Conservation (phyloP, 2,888 invertebrate genomes). For the Drosophila differens region DNA sequence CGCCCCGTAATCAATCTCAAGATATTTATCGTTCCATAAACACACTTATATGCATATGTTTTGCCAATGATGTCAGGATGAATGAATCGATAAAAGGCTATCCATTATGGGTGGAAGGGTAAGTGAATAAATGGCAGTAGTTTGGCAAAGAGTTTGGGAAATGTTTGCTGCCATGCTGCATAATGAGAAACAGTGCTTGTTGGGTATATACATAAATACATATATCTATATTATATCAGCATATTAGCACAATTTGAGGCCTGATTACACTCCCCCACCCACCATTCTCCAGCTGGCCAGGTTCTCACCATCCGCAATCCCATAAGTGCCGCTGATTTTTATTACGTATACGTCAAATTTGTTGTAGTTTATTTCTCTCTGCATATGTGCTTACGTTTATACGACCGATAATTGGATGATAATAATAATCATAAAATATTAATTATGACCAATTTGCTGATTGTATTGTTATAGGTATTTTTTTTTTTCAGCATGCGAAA, state of each 20-base stretch:
- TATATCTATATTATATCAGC: neutral
- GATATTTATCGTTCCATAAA: constrained; percentile 29
- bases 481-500: neutral
- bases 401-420: neutral
- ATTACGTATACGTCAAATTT: constrained; percentile 15
- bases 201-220: neutral
- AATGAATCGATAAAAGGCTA: constrained; percentile 50
- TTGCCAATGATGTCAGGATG: constrained; percentile 42
- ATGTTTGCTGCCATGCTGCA: constrained; percentile 15
- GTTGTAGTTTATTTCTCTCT: neutral
- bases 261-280: constrained; percentile 26
- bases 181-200: constrained; percentile 16
- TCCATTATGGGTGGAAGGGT: constrained; percentile 19
- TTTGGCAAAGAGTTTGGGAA: constrained; percentile 35
- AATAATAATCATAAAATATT: neutral
- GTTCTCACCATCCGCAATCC: constrained; percentile 9
- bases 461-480: neutral
- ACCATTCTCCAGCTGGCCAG: neutral
- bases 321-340: constrained; percentile 36
- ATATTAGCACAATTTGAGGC: constrained; percentile 40
- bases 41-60: constrained; percentile 29
- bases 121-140: neutral
- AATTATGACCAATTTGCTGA: constrained; percentile 1
- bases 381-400: neutral
- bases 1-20: constrained; percentile 31